Evolutionary conservation across 2,888 invertebrate species (phyloP), one percentile per base, ranked within the genome.

Genomic region (Orgyia antiqua): DNA sequence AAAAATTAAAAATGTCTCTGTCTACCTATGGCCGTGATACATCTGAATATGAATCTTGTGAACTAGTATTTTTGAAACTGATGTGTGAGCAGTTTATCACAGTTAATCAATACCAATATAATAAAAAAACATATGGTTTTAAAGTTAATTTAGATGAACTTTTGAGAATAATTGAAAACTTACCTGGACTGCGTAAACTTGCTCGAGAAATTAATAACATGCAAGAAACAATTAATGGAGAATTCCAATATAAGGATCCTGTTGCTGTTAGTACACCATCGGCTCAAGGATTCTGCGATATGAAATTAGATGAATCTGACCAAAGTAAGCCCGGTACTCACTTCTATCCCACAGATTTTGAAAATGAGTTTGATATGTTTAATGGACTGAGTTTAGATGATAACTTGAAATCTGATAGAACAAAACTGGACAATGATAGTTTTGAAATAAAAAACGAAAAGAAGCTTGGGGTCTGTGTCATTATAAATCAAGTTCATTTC

Each of bases 401-500:
- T 43, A 49, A 53, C 36, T 50, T 75, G 8, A 69, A 73, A 54
- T 62, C 76, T 8, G 82, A 83, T 30, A 67, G 60, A 4, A 64
- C 46, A 35, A 40, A 38, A 19, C 20, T 51, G 5, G 38, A 29
- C 15, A 58, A 47, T 24, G 65, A 70, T 39, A 46, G 53, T 12
- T 86, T 82, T 55, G 37, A 50, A 32, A 82, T 86, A 13, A 73
- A 68, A 40, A 68, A 77, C 39, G 48, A 54, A n/a, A 52, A 68
- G 7, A 65, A 67, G 39, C 39, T 82, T 37, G 86, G 86, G 18
- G 45, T 83, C 4, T 84, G 84, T 45, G 65, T 75, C 18, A 77
- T 86, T 27, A 75, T 86, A 36, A 86, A 84, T 49, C 77, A 80
- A 49, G 80, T 80, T 53, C 61, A 68, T 13, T 84, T 84, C 51